phyloP scores from a whole-genome alignment of 2,888 invertebrate species.

The Aporophyla lueneburgensis region DNA sequence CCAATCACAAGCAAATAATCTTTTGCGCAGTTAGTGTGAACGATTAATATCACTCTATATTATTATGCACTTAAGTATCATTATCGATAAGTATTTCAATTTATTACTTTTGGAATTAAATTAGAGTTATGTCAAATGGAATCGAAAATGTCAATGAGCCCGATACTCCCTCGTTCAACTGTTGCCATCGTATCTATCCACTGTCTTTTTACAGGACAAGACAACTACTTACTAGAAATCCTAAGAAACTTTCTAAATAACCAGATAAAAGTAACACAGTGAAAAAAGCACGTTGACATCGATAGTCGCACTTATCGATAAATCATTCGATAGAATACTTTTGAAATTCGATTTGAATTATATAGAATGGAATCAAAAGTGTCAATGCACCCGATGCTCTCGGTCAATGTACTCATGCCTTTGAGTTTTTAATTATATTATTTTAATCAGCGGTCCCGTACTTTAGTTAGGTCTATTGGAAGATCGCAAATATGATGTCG shows the following conservation, averaged over 20 bases:
- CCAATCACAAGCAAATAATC: slow-evolving; percentile 42
- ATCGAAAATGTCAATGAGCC: neutral
- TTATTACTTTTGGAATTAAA: slow-evolving; percentile 12
- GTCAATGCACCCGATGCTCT: neutral
- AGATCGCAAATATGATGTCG: no score
- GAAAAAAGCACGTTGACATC: neutral
- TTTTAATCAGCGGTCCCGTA: no score
- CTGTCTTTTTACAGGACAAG: neutral
- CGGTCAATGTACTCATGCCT: neutral
- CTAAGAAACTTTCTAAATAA: neutral
- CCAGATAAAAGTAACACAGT: neutral
- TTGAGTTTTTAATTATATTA: neutral
- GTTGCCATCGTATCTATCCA: neutral
- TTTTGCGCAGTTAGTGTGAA: slow-evolving; percentile 50
- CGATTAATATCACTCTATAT: slow-evolving; percentile 38
- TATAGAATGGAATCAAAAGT: neutral
- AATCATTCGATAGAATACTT: slow-evolving; percentile 4
- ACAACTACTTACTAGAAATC: neutral
- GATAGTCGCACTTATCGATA: slow-evolving; percentile 10
- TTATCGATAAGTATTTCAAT: slow-evolving; percentile 12
- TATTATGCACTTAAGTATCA: slow-evolving; percentile 27
- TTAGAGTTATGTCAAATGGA: neutral
- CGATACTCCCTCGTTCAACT: neutral
- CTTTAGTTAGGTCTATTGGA: no score
- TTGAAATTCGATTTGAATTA: slow-evolving; percentile 8